Evolutionary conservation across 2,888 invertebrate genomes (phyloP).

Genomic region (Scaptomyza flava): DNA sequence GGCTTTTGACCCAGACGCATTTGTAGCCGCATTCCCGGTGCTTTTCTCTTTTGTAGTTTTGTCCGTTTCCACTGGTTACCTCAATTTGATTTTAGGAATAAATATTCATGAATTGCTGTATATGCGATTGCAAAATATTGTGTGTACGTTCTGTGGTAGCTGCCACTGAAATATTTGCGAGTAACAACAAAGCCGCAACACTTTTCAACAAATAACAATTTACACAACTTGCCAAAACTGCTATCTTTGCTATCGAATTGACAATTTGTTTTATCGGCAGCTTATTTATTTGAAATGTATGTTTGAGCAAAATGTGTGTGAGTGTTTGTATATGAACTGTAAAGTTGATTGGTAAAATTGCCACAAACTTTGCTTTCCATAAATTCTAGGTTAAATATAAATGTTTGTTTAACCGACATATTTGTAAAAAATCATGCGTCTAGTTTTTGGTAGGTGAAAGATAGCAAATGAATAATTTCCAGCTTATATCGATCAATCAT

Average conservation of each 20-base stretch:
- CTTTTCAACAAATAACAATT: conserved; percentile 41
- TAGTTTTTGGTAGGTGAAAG: too few relatives aligned
- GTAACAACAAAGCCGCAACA: conserved; percentile 29
- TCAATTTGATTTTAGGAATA: conserved; percentile 59
- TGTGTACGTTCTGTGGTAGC: neutral
- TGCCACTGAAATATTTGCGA: conserved; percentile 24
- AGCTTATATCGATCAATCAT: too few relatives aligned
- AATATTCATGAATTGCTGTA: conserved; percentile 55
- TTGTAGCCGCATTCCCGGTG: neutral
- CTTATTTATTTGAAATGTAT: too few relatives aligned
- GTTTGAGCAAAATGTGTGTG: too few relatives aligned
- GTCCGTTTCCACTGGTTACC: conserved; percentile 35
- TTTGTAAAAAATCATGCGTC: too few relatives aligned
- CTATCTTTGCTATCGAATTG: conserved; percentile 20
- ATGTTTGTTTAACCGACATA: too few relatives aligned
- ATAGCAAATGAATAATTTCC: too few relatives aligned
- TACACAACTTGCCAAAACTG: conserved; percentile 29
- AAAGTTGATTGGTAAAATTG: neutral
- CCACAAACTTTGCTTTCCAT: neutral
- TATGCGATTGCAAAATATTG: conserved; percentile 47
- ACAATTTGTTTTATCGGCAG: neutral
- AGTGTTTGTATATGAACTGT: neutral
- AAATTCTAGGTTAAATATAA: neutral
- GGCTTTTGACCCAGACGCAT: neutral
- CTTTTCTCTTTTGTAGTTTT: neutral